Percentiles rank a stretch among this genome's conserved stretches.
Conservation (phyloP, 2,113 vertebrate species). For the Rousettus leschenaultii region DNA sequence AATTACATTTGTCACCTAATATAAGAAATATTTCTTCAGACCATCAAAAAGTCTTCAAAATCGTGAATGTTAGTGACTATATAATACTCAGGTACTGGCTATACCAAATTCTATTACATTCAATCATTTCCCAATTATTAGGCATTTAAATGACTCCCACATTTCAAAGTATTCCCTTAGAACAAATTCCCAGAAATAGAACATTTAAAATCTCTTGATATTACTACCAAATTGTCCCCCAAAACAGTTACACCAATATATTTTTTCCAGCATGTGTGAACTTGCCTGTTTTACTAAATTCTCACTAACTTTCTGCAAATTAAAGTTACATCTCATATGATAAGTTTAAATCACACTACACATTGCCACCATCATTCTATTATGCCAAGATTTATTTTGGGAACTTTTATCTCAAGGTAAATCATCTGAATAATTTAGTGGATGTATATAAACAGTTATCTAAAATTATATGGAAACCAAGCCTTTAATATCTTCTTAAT, state of each 20-base stretch:
- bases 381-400: background rate
- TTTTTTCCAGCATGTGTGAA: background rate
- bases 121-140: background rate
- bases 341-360: background rate
- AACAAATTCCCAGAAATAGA: background rate
- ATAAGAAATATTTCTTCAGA: background rate
- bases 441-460: slow-evolving; percentile 16
- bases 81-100: background rate
- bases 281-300: background rate
- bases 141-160: background rate
- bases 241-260: background rate
- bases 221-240: background rate
- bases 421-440: background rate
- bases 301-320: background rate
- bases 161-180: slow-evolving; percentile 13
- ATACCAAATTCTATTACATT: background rate
- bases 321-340: background rate
- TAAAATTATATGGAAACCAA: slow-evolving; percentile 10
- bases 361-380: background rate
- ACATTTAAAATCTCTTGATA: background rate
- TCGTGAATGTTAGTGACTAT: background rate
- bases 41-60: slow-evolving; percentile 7
- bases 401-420: background rate
- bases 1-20: background rate
- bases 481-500: background rate